Evolutionary conservation across 2,888 invertebrate genomes (phyloP), one percentile per base, ranked within the genome.

Genomic region (Dusona sp.): DNA sequence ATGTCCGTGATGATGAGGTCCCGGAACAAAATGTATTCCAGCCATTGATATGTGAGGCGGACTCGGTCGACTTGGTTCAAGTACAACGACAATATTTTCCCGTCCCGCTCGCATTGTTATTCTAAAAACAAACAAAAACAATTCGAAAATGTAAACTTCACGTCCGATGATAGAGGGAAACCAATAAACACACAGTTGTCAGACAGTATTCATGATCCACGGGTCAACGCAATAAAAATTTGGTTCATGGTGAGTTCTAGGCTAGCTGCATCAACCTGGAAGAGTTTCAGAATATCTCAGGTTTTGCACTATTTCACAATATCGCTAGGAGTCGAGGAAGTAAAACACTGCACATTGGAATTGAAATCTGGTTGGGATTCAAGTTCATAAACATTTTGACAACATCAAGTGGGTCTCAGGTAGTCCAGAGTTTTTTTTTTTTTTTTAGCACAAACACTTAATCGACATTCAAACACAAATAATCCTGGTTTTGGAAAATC

Each of bases 1-100:
- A 11, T 33, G 81, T 6, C 51, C 61, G 11, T 70, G 70, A 6
- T 51, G 61, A 84, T 57, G 73, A 45, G 70, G 83, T 9, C 29
- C 48, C 51, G 72, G 33, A 25, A 48, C 45, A 19, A 29, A 1
- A 1, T 13, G 45, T 3, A 36, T 16, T 65, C 36, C 36, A n/a
- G 65, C 8, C 19, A 36, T 11, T 3, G 57, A 65, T 33, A 65
- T 19, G 7, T 67, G 36, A n/a, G 67, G 38, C 7, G n/a, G 1
- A 13, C 38, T 3, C 2, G 65, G 38, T 19, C n/a, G 67, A 38
- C 67, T 16, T 61, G 61, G 16, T 61, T 61, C 61, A 13, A 61
- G 16, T 13, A 61, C 29, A 29, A 29, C 61, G 29, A 61, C 61
- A 2, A 61, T 6, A 16, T 61, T 61, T 61, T 6, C 61, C 6